A percentile compares a stretch with the other conserved stretches of the same genome.
These are phyloP conservation scores for Carduelis carduelis DNA, from an alignment of 2,797 vertebrate genomes.

Conservation along the genomic window DNA sequence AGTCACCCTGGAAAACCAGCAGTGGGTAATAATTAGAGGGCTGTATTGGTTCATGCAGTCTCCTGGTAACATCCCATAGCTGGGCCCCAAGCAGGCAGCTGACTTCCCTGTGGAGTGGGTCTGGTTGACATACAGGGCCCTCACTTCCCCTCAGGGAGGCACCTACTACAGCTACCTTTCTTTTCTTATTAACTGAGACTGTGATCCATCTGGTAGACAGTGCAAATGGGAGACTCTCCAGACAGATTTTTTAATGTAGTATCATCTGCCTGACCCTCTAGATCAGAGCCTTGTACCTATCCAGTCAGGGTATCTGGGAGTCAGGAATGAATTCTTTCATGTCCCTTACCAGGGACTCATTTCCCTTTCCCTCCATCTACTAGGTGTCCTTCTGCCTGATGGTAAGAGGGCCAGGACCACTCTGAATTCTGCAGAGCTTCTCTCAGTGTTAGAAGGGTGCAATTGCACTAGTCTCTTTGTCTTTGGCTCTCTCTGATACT, in stretches of 20 bases:
- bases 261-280: not conserved
- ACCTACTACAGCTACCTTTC: not conserved
- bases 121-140: rapidly evolving
- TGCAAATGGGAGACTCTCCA: not conserved
- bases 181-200: not conserved
- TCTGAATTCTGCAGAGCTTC: not conserved
- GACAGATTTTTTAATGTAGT: not conserved
- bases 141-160: not conserved
- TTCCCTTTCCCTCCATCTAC: not conserved
- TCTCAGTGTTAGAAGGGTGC: not conserved
- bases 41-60: not conserved
- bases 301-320: too few species aligned
- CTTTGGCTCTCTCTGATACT: not conserved
- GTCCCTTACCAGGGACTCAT: not conserved
- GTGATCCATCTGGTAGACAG: not conserved
- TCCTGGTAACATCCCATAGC: not conserved
- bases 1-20: not conserved
- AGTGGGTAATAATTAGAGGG: not conserved
- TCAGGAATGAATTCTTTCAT: not conserved
- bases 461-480: not conserved
- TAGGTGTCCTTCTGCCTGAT: too few species aligned
- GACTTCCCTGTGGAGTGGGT: not conserved
- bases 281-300: not conserved
- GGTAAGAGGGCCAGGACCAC: not conserved
- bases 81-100: not conserved